These are phyloP conservation scores for Ophion slaviceki DNA, from an alignment of 2,888 invertebrate species.

Conservation along the genomic window DNA sequence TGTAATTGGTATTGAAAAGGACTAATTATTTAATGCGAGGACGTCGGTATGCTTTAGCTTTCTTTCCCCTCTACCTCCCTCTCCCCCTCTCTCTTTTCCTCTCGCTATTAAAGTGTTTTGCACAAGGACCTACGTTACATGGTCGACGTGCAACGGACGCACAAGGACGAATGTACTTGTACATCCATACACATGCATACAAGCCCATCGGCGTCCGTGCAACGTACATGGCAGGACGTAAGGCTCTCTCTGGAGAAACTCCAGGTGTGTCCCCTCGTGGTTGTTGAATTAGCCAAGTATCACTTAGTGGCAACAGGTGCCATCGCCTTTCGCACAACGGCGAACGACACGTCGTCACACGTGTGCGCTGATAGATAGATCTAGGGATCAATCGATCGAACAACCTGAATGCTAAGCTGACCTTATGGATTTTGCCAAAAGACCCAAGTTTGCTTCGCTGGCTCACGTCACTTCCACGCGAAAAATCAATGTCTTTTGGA, in stretches of 20 bases:
- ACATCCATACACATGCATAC: not conserved
- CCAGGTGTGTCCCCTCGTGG: constrained; percentile 34
- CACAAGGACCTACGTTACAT: constrained; percentile 33
- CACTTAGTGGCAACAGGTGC: constrained; percentile 58
- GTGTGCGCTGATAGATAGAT: not conserved
- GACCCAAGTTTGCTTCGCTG: too few species aligned
- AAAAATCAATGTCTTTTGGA: too few species aligned
- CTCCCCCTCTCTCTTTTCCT: not conserved
- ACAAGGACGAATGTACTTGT: too few species aligned
- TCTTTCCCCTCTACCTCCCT: not conserved
- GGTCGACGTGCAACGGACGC: too few species aligned
- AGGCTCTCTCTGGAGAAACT: constrained; percentile 10
- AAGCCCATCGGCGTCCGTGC: not conserved
- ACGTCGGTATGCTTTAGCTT: constrained; percentile 21
- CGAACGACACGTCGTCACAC: not conserved
- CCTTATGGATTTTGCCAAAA: not conserved
- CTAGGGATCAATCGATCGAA: not conserved
- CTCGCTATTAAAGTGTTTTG: constrained; percentile 51
- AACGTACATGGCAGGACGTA: constrained; percentile 3
- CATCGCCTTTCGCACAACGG: not conserved
- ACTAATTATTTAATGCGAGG: constrained; percentile 64
- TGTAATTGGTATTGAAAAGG: constrained; percentile 65
- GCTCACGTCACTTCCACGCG: too few species aligned
- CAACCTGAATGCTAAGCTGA: not conserved
- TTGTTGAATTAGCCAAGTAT: constrained; percentile 53